phyloP scores from a whole-genome alignment of 2,113 vertebrate species.

The Sinocyclocheilus rhinocerous region DNA sequence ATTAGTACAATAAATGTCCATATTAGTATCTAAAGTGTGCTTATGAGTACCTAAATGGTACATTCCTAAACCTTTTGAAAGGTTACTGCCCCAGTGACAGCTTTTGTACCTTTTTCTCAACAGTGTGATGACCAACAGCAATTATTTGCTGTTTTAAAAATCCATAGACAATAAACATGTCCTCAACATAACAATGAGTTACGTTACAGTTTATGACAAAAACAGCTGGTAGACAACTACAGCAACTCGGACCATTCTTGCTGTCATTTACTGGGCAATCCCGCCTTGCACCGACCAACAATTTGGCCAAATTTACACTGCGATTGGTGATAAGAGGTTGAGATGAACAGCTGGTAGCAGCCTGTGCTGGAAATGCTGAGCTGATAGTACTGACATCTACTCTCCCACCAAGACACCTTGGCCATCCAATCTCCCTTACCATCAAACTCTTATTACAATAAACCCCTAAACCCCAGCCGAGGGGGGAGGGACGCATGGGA shows the following conservation, averaged over 20 bases:
- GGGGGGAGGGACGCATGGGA: too few relatives aligned
- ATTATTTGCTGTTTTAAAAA: neutral
- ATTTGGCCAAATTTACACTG: conserved; percentile 88
- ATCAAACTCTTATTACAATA: conserved; percentile 89
- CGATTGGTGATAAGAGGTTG: conserved; percentile 71
- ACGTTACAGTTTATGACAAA: neutral
- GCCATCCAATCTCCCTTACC: conserved; percentile 81
- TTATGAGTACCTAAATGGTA: too few relatives aligned
- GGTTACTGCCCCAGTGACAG: too few relatives aligned
- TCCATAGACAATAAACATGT: neutral
- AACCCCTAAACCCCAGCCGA: conserved; percentile 62
- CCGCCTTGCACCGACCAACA: conserved; percentile 77
- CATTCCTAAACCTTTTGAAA: too few relatives aligned
- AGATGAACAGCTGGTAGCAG: conserved; percentile 86
- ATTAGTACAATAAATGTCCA: too few relatives aligned
- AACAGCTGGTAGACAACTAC: neutral
- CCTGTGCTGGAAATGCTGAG: conserved; percentile 81
- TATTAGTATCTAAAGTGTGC: too few relatives aligned
- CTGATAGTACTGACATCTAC: conserved; percentile 83
- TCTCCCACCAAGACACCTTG: conserved; percentile 80
- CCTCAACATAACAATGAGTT: conserved; percentile 1
- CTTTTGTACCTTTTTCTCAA: too few relatives aligned
- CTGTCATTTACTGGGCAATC: conserved; percentile 78
- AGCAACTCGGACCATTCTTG: conserved; percentile 17
- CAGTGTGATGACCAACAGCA: too few relatives aligned